Conservation (phyloP, 2,113 vertebrate genomes). For the Physeter macrocephalus region DNA sequence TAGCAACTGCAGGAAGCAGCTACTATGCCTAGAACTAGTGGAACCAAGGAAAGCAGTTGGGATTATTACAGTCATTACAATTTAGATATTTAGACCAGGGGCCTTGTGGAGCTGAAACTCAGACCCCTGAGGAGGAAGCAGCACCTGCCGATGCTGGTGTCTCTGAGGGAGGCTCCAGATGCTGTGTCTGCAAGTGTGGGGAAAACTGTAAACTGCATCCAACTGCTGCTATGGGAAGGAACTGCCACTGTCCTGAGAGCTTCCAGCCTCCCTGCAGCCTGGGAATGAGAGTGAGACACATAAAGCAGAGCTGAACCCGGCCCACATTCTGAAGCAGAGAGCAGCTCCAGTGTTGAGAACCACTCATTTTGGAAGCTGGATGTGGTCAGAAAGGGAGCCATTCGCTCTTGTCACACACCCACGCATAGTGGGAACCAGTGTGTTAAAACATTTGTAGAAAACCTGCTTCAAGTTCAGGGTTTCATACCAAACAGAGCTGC, state of each 20-base stretch:
- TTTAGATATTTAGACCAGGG: not conserved
- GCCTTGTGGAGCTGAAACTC: not conserved
- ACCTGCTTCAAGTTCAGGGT: not conserved
- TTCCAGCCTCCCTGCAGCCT: not conserved
- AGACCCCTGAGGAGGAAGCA: not conserved
- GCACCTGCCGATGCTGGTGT: not conserved
- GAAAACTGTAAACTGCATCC: not conserved
- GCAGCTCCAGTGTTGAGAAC: not conserved
- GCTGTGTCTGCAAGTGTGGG: not conserved
- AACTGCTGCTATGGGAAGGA: not conserved
- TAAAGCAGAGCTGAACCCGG: not conserved
- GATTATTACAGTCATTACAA: not conserved
- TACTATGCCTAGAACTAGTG: not conserved
- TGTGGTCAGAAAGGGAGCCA: not conserved
- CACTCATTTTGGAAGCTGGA: conserved; percentile 4
- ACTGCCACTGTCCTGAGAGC: not conserved
- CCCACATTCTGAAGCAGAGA: not conserved
- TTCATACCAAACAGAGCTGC: not conserved
- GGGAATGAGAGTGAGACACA: not conserved
- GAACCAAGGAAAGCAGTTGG: not conserved
- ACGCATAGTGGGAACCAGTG: not conserved
- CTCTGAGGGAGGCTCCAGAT: not conserved
- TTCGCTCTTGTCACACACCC: not conserved
- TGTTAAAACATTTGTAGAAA: conserved; percentile 11
- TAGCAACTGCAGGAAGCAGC: not conserved